phyloP scores from a whole-genome alignment of 2,113 vertebrate genomes.

The Semicossyphus pulcher region DNA sequence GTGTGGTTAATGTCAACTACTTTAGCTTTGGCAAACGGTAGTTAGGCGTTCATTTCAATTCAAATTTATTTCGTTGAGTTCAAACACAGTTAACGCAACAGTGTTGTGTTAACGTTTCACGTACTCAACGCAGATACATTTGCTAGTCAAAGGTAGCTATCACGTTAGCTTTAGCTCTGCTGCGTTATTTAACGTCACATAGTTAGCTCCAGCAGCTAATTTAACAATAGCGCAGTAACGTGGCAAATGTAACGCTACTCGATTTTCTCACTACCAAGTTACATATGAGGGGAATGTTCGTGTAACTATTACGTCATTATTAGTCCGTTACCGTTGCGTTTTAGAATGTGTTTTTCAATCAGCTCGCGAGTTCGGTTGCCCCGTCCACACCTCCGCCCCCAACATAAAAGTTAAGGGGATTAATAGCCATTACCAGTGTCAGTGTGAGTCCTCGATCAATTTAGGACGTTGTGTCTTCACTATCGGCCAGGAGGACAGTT shows the following conservation, averaged over 20 bases:
- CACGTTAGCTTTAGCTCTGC: slow-evolving; percentile 27
- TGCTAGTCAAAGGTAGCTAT: slow-evolving; percentile 7
- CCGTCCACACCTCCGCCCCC: slow-evolving; percentile 52
- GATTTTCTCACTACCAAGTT: neutral
- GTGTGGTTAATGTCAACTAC: neutral
- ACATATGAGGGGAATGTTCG: neutral
- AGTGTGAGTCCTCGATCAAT: slow-evolving; percentile 36
- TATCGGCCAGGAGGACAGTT: neutral
- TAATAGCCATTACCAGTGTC: slow-evolving; percentile 48
- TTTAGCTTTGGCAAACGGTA: neutral
- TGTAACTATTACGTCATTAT: neutral
- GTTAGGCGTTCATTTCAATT: neutral
- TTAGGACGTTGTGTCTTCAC: slow-evolving; percentile 14
- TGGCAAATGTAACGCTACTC: neutral
- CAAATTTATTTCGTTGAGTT: neutral
- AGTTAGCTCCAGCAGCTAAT: slow-evolving; percentile 26
- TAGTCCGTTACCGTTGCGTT: neutral
- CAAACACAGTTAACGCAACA: neutral
- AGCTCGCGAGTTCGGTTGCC: slow-evolving; percentile 28
- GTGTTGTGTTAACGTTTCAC: neutral
- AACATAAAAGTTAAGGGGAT: slow-evolving; percentile 22
- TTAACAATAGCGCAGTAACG: slow-evolving; percentile 5
- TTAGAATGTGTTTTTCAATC: slow-evolving; percentile 20
- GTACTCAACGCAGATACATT: neutral
- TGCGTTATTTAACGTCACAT: neutral